Evolutionary conservation across 2,888 invertebrate genomes (phyloP), one percentile per base, ranked within the genome.

Genomic region (Mactromeris polynyma): DNA sequence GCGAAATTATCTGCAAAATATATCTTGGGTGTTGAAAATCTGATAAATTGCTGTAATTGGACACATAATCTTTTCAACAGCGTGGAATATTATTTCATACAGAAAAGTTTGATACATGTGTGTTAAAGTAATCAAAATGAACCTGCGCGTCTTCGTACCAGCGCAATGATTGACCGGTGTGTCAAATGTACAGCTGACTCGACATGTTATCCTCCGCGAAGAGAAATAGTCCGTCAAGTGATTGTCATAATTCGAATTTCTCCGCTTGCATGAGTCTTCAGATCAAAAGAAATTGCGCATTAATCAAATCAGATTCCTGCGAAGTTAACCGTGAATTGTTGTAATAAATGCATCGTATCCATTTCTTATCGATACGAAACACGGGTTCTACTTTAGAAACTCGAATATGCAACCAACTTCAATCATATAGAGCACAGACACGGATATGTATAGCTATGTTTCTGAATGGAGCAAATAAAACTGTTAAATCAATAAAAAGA

Each of bases 161-260:
- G 83, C 87, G 89, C 85, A 92, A 81, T 92, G 92, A 92, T 91
- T 89, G 92, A 91, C 91, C 89, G 89, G 78, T 86, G 89, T 91
- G 91, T 91, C 92, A 92, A 86, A 80, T 73, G 78, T 54, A 64
- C 93, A 93, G 93, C 93, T 93, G 93, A 92, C 93, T 89, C 88
- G 87, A 88, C 88, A 86, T 86, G 90, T 93, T 91, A 93, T 58
- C 90, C 26, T 84, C 85, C 89, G 90, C 90, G 51, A 79, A 83
- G 87, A 85, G 90, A 90, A 92, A 89, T 90, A 90, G 92, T 90
- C 83, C 89, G 84, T 86, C 85, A 87, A 82, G 85, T 33, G 46
- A 84, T 81, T 84, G 90, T 87, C 90, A 92, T 90, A 87, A 91
- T 85, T 80, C 46, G 82, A 81, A 87, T 81, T 87, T 82, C 84